Evolutionary conservation across 2,113 vertebrate genomes (phyloP).

Genomic region (Caranx melampygus): DNA sequence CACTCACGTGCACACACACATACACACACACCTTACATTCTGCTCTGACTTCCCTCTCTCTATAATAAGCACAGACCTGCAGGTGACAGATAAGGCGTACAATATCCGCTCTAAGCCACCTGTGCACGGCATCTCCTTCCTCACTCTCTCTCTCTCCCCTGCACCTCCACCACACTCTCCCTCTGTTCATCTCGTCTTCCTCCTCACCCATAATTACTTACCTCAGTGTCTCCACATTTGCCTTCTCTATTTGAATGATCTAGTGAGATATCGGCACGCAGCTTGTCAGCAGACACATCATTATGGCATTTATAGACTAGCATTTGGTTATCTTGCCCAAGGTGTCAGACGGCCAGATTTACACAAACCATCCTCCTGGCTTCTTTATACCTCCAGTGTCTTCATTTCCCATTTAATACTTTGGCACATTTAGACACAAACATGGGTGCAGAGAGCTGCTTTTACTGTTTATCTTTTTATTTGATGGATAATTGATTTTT

Average conservation of each 20-base stretch:
- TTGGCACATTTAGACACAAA: constrained; percentile 28
- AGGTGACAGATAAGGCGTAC: constrained; percentile 82
- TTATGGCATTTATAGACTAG: background rate
- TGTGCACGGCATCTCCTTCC: constrained; percentile 62
- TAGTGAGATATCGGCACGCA: constrained; percentile 13
- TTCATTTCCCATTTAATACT: constrained; percentile 55
- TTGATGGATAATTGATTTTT: constrained; percentile 74
- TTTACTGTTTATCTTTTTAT: constrained; percentile 60
- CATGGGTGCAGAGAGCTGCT: constrained; percentile 22
- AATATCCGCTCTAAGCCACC: constrained; percentile 74
- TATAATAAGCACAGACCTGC: constrained; percentile 82
- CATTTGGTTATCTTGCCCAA: constrained; percentile 25
- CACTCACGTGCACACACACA: constrained; percentile 14
- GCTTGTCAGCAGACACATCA: constrained; percentile 15
- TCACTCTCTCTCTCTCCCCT: constrained; percentile 37
- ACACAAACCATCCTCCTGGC: constrained; percentile 5
- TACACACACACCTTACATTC: constrained; percentile 49
- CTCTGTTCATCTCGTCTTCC: constrained; percentile 31
- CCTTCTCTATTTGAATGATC: constrained; percentile 30
- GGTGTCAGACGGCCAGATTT: constrained; percentile 34
- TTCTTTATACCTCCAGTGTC: constrained; percentile 38
- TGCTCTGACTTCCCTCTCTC: constrained; percentile 67
- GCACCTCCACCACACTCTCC: background rate
- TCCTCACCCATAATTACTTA: constrained; percentile 48
- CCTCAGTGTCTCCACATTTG: constrained; percentile 42